Conservation (phyloP, 2,113 vertebrate species). For the Lanius ludovicianus region DNA sequence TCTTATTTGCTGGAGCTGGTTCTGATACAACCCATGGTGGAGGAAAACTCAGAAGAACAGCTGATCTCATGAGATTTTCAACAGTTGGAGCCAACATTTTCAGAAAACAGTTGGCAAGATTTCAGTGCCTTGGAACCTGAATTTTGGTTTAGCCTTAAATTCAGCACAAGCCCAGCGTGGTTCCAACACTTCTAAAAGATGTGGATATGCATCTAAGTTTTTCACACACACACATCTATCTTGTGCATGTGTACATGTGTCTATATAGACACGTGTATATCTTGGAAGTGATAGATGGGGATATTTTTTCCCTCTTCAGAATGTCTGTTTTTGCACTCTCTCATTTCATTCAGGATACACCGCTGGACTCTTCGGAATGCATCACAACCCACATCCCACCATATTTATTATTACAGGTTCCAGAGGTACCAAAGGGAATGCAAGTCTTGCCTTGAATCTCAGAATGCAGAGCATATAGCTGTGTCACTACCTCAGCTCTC, state of each 20-base stretch:
- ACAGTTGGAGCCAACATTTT: conserved; percentile 42
- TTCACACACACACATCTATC: neutral
- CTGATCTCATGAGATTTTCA: conserved; percentile 49
- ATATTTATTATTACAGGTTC: conserved; percentile 22
- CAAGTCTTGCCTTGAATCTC: neutral
- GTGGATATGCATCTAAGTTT: neutral
- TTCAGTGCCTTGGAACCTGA: conserved; percentile 34
- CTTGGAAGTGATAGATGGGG: neutral
- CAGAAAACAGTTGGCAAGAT: conserved; percentile 41
- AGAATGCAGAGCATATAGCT: neutral
- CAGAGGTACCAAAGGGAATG: neutral
- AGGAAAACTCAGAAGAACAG: conserved; percentile 35
- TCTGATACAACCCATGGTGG: neutral
- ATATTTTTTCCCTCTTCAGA: neutral
- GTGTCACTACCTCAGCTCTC: conserved; percentile 3
- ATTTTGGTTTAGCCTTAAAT: conserved; percentile 42
- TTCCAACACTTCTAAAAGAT: neutral
- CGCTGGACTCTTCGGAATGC: neutral
- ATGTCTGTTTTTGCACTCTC: neutral
- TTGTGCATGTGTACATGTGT: neutral
- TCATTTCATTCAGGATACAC: neutral
- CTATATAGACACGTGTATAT: neutral
- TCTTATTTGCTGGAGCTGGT: neutral
- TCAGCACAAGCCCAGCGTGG: neutral
- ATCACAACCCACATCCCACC: neutral